Evolutionary conservation across 1,140 invertebrate species (phyloP), one percentile per base, ranked within the genome.

Genomic region (Agrypnia vestita): DNA sequence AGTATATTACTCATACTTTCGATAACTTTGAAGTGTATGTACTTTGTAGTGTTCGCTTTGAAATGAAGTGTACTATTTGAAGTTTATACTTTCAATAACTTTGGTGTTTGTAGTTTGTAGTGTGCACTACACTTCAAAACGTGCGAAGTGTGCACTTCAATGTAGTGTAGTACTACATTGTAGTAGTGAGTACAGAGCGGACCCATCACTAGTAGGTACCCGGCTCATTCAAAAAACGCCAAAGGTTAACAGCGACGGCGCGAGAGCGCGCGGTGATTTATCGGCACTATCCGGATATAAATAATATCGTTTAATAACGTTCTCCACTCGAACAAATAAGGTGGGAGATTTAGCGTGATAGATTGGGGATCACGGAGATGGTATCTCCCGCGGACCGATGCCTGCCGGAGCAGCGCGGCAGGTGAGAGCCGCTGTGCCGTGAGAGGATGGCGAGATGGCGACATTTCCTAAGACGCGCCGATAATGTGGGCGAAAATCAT

Each of bases 241-340:
- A 75, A 75, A 75, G 73, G 73, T 75, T 47, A 74, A 75, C 35
- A 75, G 43, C 8, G 25, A 35, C 6, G 25, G 51, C 53, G 35
- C 43, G 35, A 75, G 73, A 75, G 13, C 73, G n/a, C 15, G 51
- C 59, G 12, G 49, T 51, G 80, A 82, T 82, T 82, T 82, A 82
- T 78, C 46, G 46, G n/a, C 43, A 19, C 69, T 47, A 69, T 69
- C 49, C 76, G 76, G 59, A 76, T 77, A 82, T 82, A 82, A 82
- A 82, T 82, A 82, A 79, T 79, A 69, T 73, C 73, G 80, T 82
- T 82, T 82, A 82, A 82, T 79, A 82, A 82, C 76, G 80, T 62
- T 82, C 80, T 82, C 78, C 79, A 71, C 64, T 69, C 76, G 80
- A 76, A 79, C 80, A 82, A 82, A 82, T 82, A 82, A 82, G 80